phyloP scores from a whole-genome alignment of 2,888 invertebrate species.

The Cheilosia grossa region DNA sequence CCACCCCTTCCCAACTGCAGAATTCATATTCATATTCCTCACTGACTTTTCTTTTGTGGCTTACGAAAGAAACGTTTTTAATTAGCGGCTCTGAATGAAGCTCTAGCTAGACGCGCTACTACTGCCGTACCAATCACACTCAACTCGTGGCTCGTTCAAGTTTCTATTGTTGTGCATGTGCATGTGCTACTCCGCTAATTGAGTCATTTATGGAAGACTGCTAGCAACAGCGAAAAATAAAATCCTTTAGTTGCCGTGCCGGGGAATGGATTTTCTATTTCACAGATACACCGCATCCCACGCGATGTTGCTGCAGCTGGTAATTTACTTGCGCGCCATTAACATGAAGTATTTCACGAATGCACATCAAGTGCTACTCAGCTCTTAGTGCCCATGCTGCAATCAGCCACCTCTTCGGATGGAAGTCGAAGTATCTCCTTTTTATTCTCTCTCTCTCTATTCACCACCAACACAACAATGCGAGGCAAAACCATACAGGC shows the following conservation, averaged over 20 bases:
- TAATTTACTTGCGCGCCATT: conserved; percentile 68
- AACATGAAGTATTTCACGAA: conserved; percentile 67
- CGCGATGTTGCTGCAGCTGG: conserved; percentile 62
- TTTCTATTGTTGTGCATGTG: conserved; percentile 41
- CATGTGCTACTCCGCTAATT: conserved; percentile 70
- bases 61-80: conserved; percentile 60
- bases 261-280: conserved; percentile 28
- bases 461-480: conserved; percentile 2
- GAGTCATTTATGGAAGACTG: conserved; percentile 71
- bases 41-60: conserved; percentile 16
- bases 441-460: conserved; percentile 21
- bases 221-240: not conserved
- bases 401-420: conserved; percentile 21
- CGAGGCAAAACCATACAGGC: not conserved
- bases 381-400: conserved; percentile 15
- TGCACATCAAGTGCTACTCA: conserved; percentile 69
- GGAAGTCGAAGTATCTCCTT: conserved; percentile 42
- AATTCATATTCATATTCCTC: not conserved
- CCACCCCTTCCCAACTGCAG: not conserved
- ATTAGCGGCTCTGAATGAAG: conserved; percentile 69
- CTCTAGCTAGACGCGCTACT: conserved; percentile 14
- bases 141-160: conserved; percentile 66
- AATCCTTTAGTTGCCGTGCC: not conserved
- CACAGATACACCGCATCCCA: conserved; percentile 46
- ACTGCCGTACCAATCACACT: conserved; percentile 38